Evolutionary conservation across 35 echinoderm and acorn worm species (phyloP).

Genomic region (Ophiothrix spiculata): DNA sequence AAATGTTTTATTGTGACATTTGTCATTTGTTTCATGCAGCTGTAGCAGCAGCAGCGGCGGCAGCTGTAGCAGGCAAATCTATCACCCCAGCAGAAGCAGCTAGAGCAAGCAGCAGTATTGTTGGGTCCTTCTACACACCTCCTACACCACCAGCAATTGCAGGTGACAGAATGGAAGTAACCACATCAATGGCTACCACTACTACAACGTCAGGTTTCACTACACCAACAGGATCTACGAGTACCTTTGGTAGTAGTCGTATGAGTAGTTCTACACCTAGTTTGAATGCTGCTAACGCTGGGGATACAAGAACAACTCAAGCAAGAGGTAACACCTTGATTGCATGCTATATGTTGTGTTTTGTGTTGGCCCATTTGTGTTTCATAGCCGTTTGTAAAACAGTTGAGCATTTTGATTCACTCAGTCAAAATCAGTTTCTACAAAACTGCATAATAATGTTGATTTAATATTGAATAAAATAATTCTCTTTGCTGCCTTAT

Average conservation of each 20-base stretch:
- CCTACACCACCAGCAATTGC: not conserved
- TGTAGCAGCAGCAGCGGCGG: slow-evolving; percentile 10
- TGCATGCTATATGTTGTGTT: not conserved
- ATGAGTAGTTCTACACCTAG: slow-evolving; percentile 97
- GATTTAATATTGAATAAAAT: too few relatives aligned
- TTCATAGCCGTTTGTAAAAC: too few relatives aligned
- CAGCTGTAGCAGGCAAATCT: slow-evolving; percentile 16
- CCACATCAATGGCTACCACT: slow-evolving; percentile 40
- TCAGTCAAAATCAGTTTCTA: too few relatives aligned
- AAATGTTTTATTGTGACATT: too few relatives aligned
- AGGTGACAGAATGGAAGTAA: not conserved
- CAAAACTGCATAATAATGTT: too few relatives aligned
- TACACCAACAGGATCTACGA: slow-evolving; percentile 24
- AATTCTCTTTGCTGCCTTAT: too few relatives aligned
- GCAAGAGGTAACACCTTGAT: slow-evolving; percentile 34
- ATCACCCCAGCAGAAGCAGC: not conserved
- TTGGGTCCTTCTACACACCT: not conserved
- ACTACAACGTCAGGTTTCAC: slow-evolving; percentile 28
- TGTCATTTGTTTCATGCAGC: too few relatives aligned
- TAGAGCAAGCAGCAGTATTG: not conserved
- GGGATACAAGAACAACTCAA: slow-evolving; percentile 17
- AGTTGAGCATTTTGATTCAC: too few relatives aligned
- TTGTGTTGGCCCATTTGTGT: too few relatives aligned
- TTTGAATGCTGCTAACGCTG: slow-evolving; percentile 47
- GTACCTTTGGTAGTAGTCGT: slow-evolving; percentile 23